phyloP scores from a whole-genome alignment of 2,113 vertebrate genomes.

The Vulpes lagopus region DNA sequence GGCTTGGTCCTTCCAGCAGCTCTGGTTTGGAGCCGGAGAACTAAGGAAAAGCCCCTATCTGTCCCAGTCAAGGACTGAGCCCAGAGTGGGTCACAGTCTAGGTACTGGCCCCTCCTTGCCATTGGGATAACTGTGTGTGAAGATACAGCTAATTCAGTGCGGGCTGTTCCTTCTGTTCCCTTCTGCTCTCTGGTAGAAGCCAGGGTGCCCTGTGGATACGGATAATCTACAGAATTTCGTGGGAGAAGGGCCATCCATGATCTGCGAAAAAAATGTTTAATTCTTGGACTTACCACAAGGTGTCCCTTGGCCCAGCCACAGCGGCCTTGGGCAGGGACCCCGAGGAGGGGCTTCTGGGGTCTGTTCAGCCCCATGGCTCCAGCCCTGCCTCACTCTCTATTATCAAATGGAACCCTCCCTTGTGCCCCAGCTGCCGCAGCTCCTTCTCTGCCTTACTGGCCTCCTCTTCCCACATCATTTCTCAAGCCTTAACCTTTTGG shows the following conservation, averaged over 20 bases:
- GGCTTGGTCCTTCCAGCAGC: not conserved
- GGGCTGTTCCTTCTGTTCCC: not conserved
- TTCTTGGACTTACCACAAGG: not conserved
- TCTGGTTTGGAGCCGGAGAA: constrained; percentile 10
- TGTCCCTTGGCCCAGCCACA: not conserved
- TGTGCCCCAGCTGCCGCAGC: not conserved
- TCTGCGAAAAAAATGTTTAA: not conserved
- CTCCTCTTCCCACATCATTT: not conserved
- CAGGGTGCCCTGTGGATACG: not conserved
- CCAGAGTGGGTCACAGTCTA: not conserved
- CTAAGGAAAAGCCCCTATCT: not conserved
- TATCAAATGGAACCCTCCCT: not conserved
- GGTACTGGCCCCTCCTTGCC: not conserved
- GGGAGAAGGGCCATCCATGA: not conserved
- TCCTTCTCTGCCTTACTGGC: not conserved
- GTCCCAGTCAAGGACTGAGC: not conserved
- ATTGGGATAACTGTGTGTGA: not conserved
- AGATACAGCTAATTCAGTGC: not conserved
- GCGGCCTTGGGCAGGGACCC: not conserved
- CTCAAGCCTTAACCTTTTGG: not conserved
- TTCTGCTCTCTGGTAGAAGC: not conserved
- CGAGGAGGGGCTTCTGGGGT: not conserved
- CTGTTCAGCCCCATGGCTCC: not conserved
- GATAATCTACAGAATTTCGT: not conserved
- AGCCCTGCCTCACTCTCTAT: not conserved